phyloP scores from a whole-genome alignment of 2,888 invertebrate genomes.

The Scaptomyza cyrtandrae region DNA sequence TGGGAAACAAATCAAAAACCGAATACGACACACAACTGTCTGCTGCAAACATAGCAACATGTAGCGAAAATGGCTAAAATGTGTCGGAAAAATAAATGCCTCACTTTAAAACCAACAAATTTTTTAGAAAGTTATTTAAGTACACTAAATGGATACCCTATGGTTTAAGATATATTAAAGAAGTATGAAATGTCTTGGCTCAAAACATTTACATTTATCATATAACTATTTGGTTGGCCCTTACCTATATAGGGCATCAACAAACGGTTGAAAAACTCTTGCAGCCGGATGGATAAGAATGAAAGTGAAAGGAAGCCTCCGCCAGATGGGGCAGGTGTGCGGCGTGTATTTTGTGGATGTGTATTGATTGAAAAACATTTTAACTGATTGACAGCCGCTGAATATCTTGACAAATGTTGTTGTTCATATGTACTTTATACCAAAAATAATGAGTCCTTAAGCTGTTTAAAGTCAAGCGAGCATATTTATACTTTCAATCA shows the following conservation, averaged over 20 bases:
- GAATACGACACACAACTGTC: constrained; percentile 50
- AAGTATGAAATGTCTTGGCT: too few relatives aligned
- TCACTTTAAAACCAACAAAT: constrained; percentile 13
- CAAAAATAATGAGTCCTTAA: constrained; percentile 9
- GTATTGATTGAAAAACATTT: constrained; percentile 43
- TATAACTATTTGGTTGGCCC: too few relatives aligned
- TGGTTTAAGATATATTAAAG: too few relatives aligned
- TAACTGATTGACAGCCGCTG: constrained; percentile 47
- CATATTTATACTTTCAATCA: not conserved
- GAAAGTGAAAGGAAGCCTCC: not conserved
- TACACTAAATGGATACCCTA: constrained; percentile 18
- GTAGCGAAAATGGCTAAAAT: constrained; percentile 32
- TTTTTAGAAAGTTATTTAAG: not conserved
- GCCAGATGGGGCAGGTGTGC: constrained; percentile 33
- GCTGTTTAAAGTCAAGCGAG: constrained; percentile 1
- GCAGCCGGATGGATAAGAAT: constrained; percentile 2
- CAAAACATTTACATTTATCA: not conserved
- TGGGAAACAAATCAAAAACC: constrained; percentile 68
- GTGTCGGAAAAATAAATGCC: constrained; percentile 31
- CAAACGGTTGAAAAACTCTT: too few relatives aligned
- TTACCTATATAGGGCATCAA: not conserved
- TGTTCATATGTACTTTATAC: constrained; percentile 18
- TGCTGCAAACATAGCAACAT: constrained; percentile 24
- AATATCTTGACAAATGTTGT: constrained; percentile 28
- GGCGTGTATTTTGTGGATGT: constrained; percentile 3